Evolutionary conservation across 35 echinoderm and acorn worm species (phyloP).

Genomic region (Apostichopus japonicus): DNA sequence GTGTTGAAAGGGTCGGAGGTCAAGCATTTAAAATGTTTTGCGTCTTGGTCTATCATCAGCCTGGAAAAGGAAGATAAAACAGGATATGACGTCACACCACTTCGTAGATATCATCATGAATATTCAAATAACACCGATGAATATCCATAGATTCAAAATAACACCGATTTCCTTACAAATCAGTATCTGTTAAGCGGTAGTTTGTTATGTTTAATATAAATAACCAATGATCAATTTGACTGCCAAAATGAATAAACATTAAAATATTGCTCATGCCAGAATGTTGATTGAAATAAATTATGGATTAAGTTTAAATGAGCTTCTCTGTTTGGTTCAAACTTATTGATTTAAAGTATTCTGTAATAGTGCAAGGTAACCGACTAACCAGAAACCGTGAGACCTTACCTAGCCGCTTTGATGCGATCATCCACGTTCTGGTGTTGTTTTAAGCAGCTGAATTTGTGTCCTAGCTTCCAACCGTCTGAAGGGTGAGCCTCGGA

Average conservation of each 20-base stretch:
- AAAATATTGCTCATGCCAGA: no score
- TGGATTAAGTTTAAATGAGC: background rate
- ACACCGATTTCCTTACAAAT: no score
- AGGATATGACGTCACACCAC: background rate
- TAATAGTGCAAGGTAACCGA: background rate
- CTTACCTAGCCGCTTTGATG: conserved; percentile 48
- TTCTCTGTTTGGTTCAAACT: background rate
- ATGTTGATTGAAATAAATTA: no score
- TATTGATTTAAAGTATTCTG: no score
- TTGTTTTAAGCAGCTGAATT: conserved; percentile 67
- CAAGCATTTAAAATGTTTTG: conserved; percentile 54
- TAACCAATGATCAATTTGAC: no score
- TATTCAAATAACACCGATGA: no score
- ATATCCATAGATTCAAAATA: no score
- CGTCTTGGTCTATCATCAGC: conserved; percentile 44
- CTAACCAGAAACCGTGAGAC: background rate
- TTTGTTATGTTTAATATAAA: no score
- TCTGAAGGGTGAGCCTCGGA: conserved; percentile 61
- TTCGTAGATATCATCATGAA: background rate
- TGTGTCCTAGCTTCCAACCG: conserved; percentile 57
- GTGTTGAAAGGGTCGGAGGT: conserved; percentile 42
- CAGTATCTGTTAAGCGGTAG: no score
- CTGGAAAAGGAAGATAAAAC: conserved; percentile 2
- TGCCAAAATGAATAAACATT: no score
- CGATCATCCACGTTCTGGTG: conserved; percentile 52